Base-by-base conservation (phyloP, 2,113 vertebrate species). In the Menidia beryllina region DNA sequence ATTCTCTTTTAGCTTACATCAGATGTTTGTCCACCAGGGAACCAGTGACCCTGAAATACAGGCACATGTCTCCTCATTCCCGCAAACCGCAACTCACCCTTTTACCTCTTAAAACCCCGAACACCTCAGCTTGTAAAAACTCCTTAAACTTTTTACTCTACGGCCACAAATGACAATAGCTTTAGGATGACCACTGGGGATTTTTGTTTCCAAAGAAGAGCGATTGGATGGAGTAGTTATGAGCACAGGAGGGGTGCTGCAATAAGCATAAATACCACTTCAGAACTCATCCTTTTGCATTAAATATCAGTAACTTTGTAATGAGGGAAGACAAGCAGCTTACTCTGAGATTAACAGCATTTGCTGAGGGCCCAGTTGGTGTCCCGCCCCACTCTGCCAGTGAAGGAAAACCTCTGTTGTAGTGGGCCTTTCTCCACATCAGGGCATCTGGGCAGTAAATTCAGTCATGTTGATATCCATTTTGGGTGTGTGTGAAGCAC, bases 1-100 rank as follows among this genome's bases (percentile, higher is more conserved):
- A 72, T 87, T 83, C 85, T 90, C 86, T 84, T 90, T 90, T 86
- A 83, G 85, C 86, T 86, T 82, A 59, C 60, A 74, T 87, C 79
- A 87, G 87, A 77, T 90, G 86, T 89, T 87, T 81, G 58, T 65
- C 75, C 75, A 74, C 84, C 49, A 71, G 82, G 84, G 76, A 87
- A 66, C 43, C 58, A 86, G 13, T 84, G 79, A 86, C 79, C 88
- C 72, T 83, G 55, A 69, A 62, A 68, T 19, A 2, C 59, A 69
- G 43, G 8, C 61, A 24, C 39, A 45, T 53, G 76, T 79, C 81
- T 81, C 83, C 69, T 79, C 54, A 1, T 60, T 72, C 74, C 49
- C 56, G 23, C 55, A 62, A 79, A 69, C n/a, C 36, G 45, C 55
- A 67, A 39, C n/a, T 12, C 26, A 70, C 30, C 69, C 49, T 27